These are phyloP conservation scores for Cyprinodon variegatus DNA, from an alignment of 2,113 vertebrate genomes.

Conservation along the genomic window DNA sequence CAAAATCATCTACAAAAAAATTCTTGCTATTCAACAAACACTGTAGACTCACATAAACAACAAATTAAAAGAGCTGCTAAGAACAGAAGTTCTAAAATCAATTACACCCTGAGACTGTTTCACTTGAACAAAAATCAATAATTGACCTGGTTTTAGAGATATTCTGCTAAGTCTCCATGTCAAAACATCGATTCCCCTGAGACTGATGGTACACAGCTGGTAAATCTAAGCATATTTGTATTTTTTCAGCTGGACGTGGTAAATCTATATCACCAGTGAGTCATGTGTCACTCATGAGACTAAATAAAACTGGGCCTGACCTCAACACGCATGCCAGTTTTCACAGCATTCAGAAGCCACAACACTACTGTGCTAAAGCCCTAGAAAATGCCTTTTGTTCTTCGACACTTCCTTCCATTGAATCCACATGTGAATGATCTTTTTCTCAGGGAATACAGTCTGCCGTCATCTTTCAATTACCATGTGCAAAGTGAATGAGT, in stretches of 20 bases:
- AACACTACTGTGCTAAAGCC: constrained; percentile 31
- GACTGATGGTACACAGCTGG: neutral
- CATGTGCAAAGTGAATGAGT: constrained; percentile 54
- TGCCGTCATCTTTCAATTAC: constrained; percentile 70
- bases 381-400: constrained; percentile 79
- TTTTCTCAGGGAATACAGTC: constrained; percentile 67
- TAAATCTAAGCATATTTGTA: neutral
- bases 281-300: constrained; percentile 36
- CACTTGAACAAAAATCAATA: neutral
- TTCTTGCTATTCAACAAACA: too few species aligned
- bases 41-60: too few species aligned
- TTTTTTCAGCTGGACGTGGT: neutral
- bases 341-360: constrained; percentile 67
- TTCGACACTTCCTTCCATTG: constrained; percentile 79
- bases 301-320: constrained; percentile 49
- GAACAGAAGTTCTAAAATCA: neutral
- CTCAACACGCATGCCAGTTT: constrained; percentile 44
- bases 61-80: neutral
- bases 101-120: neutral
- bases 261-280: neutral
- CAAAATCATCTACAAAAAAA: too few species aligned
- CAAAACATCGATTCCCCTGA: neutral
- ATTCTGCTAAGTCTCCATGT: neutral
- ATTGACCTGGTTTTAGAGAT: neutral
- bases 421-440: constrained; percentile 68